Evolutionary conservation across 2,113 vertebrate genomes (phyloP), one percentile per base, ranked within the genome.

Genomic region (Platysteira castanea): DNA sequence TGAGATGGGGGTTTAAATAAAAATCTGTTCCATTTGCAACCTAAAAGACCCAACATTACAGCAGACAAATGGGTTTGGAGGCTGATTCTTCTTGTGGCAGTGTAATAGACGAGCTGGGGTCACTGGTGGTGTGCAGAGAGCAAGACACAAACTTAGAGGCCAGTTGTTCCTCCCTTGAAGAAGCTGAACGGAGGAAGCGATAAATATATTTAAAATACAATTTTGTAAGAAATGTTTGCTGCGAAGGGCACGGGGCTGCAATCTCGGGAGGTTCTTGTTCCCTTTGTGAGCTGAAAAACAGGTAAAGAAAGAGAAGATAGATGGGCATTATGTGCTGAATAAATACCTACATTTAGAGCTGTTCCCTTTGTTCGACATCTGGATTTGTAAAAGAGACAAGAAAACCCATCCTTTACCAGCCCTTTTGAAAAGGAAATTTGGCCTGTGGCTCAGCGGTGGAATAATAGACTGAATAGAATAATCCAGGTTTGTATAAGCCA

Each of bases 1-100:
- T 93, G 90, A 92, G 91, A 95, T 96, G 88, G 93, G 95, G 93
- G 91, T 97, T 97, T 97, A 93, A 97, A 96, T 97, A 97, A 94
- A 97, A 97, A 97, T 95, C 94, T 97, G 92, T 97, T 97, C 92
- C 80, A 42, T 95, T 97, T 95, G 88, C 90, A 96, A 96, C 94
- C 90, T 92, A 56, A 64, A 89, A 92, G 96, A 92, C 94, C 96
- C 56, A 74, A 70, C 24, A 82, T 80, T 95, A 30, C 59, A 91
- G 81, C 84, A 97, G 95, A 94, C 42, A 95, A 94, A 95, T 84
- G 90, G 73, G 19, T 71, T 76, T 96, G 88, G 81, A 84, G 90
- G 84, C 85, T 75, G 82, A 60, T 93, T 85, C 94, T 73, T 30
- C 75, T 63, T 6, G 39, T 14, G 37, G 71, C 80, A 68, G 41